Conservation (phyloP, 2,113 vertebrate species). For the Macheiramphus alcinus region DNA sequence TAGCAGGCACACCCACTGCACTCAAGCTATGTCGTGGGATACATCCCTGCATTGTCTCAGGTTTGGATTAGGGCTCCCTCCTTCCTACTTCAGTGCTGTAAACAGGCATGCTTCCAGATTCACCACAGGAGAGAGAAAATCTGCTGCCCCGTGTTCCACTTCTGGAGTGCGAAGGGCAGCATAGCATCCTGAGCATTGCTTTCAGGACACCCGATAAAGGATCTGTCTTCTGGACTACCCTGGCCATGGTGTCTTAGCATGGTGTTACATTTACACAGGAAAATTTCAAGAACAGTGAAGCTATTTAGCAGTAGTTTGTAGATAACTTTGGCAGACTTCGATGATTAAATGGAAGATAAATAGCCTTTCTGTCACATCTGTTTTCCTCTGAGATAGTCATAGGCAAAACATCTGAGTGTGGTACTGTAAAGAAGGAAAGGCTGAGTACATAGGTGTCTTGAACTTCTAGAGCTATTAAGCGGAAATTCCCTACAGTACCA, state of each 20-base stretch:
- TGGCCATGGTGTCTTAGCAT: neutral
- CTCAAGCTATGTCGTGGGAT: neutral
- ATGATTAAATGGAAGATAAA: neutral
- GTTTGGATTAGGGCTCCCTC: neutral
- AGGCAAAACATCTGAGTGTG: neutral
- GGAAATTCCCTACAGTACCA: neutral
- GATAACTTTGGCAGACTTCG: neutral
- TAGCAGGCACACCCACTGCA: neutral
- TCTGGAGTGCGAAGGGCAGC: neutral
- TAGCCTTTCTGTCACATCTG: neutral
- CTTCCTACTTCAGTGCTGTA: neutral
- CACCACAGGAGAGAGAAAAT: neutral
- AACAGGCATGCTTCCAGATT: neutral
- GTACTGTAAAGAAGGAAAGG: neutral
- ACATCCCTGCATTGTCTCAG: neutral
- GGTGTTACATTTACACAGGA: neutral
- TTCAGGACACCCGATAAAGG: neutral
- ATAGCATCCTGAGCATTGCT: neutral
- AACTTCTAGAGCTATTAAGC: neutral
- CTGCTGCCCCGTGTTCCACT: neutral
- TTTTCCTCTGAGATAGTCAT: neutral
- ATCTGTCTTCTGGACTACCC: neutral
- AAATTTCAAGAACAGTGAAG: neutral
- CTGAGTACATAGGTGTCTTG: neutral
- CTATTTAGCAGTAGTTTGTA: neutral